Base-by-base conservation (phyloP, 2,888 invertebrate species). In the Cremastobaeus sp. region DNA sequence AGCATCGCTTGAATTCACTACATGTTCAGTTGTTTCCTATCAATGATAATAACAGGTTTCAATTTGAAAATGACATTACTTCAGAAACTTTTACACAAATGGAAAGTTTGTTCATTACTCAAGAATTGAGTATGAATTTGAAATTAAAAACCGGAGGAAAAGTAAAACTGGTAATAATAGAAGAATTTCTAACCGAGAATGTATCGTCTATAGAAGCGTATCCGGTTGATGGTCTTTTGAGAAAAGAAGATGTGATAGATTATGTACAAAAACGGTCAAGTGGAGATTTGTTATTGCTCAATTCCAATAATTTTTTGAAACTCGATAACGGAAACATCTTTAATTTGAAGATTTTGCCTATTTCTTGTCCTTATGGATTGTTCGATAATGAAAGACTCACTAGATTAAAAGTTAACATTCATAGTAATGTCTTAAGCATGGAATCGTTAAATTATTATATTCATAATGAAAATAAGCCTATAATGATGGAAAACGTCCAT, bases 91-190 rank as follows among this genome's bases (percentile, higher is more conserved):
- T 21, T 1, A 54, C 50, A 32, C 37, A 69, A 1, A 50, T 47
- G 30, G 78, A 74, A 81, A 88, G 89, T 74, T 86, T 91, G 17
- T 90, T 91, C 60, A 88, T 92, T 66, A 89, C 91, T 45, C 88
- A 89, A 60, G 87, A 89, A 34, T 84, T 93, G 52, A 90, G 90
- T 80, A 82, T 88, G 11, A 89, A 90, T 73, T 88, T 92, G 41
- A 89, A 89, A 76, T 80, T 92, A 66, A 89, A 89, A 34, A 88
- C 89, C 69, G 92, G 93, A 6, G 88, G 88, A 43, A 91, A 90
- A 86, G 87, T 92, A 3, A 86, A 89, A 30, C 84, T 93, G 17
- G 65, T 76, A 34, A 25, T 66, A 6, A n/a, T 55, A 11, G 65
- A 76, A 20, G 84, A 79, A n/a, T 81, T 88, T n/a, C 4, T 30